A percentile compares a stretch with the other conserved stretches of the same genome.
Conservation (phyloP, 2,113 vertebrate genomes). For the Tragelaphus buxtoni region DNA sequence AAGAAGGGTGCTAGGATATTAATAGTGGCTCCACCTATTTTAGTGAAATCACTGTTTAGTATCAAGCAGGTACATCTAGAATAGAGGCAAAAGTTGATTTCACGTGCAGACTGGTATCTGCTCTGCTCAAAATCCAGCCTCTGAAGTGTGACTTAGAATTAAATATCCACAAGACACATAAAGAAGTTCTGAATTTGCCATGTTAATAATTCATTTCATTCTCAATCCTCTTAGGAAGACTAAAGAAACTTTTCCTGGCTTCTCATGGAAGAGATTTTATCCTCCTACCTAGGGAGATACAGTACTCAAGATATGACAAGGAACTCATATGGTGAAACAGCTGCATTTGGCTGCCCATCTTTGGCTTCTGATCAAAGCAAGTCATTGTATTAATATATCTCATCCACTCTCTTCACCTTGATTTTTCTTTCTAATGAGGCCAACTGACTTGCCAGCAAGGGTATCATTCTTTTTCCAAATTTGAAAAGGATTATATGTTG, state of each 20-base stretch:
- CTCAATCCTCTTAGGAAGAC: neutral
- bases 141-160: no score
- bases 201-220: neutral
- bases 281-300: accelerated
- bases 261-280: neutral
- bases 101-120: neutral
- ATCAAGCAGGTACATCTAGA: neutral
- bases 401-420: neutral
- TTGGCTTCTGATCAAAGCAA: neutral
- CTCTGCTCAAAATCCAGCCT: neutral
- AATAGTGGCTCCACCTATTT: neutral
- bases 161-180: neutral
- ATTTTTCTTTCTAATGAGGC: neutral
- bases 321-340: no score
- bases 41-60: neutral
- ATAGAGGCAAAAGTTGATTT: neutral
- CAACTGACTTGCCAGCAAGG: neutral
- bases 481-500: neutral
- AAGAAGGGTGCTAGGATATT: neutral
- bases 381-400: neutral
- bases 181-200: neutral
- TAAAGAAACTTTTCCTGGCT: no score
- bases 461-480: neutral
- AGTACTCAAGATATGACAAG: accelerated
- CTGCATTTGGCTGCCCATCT: neutral